phyloP scores from a whole-genome alignment of 2,797 vertebrate species.

The Enteromius paludinosus region DNA sequence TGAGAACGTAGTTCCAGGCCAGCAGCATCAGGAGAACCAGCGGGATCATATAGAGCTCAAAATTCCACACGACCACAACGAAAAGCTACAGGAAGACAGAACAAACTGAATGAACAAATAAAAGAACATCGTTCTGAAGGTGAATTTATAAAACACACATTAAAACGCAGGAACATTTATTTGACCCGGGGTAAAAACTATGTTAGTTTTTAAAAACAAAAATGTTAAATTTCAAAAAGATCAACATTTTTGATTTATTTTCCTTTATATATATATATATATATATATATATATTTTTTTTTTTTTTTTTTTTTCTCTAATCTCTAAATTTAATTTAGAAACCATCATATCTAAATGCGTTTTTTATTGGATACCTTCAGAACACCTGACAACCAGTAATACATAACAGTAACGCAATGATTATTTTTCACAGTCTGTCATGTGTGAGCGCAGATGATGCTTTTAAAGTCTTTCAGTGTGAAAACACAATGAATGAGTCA shows the following conservation, averaged over 20 bases:
- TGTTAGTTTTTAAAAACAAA: not conserved
- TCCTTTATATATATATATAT: not conserved
- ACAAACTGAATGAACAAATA: slow-evolving; percentile 12
- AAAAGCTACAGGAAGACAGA: slow-evolving; percentile 83
- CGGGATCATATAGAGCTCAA: slow-evolving; percentile 98
- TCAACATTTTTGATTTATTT: not conserved
- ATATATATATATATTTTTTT: too few species aligned
- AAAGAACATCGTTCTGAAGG: slow-evolving; percentile 7
- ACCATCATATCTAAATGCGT: not conserved
- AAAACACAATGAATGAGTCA: slow-evolving; percentile 25
- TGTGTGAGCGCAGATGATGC: slow-evolving; percentile 27
- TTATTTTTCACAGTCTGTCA: slow-evolving; percentile 24
- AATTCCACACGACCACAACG: slow-evolving; percentile 96
- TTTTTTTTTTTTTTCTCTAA: not conserved
- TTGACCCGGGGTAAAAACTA: not conserved
- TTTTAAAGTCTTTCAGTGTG: not conserved
- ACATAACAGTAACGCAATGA: slow-evolving; percentile 10
- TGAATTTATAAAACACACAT: slow-evolving; percentile 7
- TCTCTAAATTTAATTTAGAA: slow-evolving; percentile 1
- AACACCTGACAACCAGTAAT: slow-evolving; percentile 4
- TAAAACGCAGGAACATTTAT: not conserved
- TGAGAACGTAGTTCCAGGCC: slow-evolving; percentile 95
- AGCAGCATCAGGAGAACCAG: slow-evolving; percentile 88
- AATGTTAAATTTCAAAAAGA: not conserved
- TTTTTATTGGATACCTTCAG: slow-evolving; percentile 10